A percentile compares a stretch with the other conserved stretches of the same genome.
Evolutionary conservation across 2,797 vertebrate species (phyloP).

Genomic region (Xenops minutus): DNA sequence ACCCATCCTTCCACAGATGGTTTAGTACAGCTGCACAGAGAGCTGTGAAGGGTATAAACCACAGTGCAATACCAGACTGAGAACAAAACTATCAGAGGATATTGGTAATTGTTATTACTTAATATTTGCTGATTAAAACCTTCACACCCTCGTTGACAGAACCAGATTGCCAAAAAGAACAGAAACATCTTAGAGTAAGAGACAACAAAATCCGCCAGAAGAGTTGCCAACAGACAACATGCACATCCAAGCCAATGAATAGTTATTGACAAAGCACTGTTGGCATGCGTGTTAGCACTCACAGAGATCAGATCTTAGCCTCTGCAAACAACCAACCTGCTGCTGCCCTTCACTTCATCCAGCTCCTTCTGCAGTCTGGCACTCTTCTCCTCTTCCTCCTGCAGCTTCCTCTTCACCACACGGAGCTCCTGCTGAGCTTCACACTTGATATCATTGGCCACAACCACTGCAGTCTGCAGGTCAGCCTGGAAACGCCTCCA

Average conservation of each 20-base stretch:
- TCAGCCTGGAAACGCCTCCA: conserved; percentile 98
- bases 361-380: conserved; percentile 86
- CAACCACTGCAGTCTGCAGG: conserved; percentile 95
- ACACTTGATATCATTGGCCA: conserved; percentile 97
- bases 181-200: not conserved
- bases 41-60: not conserved
- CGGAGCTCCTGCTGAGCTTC: conserved; percentile 96
- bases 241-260: not conserved
- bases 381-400: conserved; percentile 91
- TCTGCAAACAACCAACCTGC: conserved; percentile 62
- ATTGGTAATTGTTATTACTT: not conserved
- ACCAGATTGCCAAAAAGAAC: not conserved
- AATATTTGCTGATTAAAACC: not conserved
- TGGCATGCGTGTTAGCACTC: not conserved
- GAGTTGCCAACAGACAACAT: conserved; percentile 9
- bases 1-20: not conserved
- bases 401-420: conserved; percentile 84
- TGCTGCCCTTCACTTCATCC: conserved; percentile 83
- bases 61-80: not conserved
- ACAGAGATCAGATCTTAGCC: not conserved
- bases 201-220: conserved; percentile 8
- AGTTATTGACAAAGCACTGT: conserved; percentile 33
- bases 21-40: conserved; percentile 18
- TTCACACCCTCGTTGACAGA: not conserved
- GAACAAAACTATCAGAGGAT: not conserved